phyloP scores from a whole-genome alignment of 2,888 invertebrate species.

The Limenitis camilla region DNA sequence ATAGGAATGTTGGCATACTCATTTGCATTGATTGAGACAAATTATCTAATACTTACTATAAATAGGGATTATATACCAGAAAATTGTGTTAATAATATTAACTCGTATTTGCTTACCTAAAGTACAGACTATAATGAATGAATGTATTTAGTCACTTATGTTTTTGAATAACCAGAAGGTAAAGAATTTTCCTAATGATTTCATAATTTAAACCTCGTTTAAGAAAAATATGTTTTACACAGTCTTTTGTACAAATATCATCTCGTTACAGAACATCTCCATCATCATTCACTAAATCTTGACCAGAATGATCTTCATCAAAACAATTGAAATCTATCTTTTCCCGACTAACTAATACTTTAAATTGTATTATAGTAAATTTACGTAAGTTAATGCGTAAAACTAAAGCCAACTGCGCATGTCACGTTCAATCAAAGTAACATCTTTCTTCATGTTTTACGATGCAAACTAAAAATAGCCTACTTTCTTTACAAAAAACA shows the following conservation, averaged over 20 bases:
- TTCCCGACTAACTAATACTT: background rate
- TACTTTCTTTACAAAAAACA: slow-evolving; percentile 31
- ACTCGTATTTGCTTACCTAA: no score
- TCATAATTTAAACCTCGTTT: no score
- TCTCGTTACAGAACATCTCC: no score
- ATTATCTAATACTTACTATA: slow-evolving; percentile 3
- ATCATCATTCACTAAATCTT: background rate
- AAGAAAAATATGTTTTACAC: no score
- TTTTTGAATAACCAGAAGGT: no score
- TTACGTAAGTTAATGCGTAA: background rate
- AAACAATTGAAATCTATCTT: background rate
- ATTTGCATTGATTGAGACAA: slow-evolving; percentile 14
- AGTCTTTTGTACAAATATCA: no score
- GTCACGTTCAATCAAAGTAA: slow-evolving; percentile 22
- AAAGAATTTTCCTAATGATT: no score
- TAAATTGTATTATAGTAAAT: no score
- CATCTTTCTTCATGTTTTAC: slow-evolving; percentile 7
- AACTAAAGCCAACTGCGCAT: slow-evolving; percentile 14
- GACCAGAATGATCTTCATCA: background rate
- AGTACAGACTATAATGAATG: no score
- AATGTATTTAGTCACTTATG: no score
- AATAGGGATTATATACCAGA: no score
- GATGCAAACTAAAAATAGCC: slow-evolving; percentile 19
- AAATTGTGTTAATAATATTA: no score
- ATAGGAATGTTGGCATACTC: slow-evolving; percentile 15